Conservation (phyloP, 2,888 invertebrate genomes). For the Spilosoma lubricipeda region DNA sequence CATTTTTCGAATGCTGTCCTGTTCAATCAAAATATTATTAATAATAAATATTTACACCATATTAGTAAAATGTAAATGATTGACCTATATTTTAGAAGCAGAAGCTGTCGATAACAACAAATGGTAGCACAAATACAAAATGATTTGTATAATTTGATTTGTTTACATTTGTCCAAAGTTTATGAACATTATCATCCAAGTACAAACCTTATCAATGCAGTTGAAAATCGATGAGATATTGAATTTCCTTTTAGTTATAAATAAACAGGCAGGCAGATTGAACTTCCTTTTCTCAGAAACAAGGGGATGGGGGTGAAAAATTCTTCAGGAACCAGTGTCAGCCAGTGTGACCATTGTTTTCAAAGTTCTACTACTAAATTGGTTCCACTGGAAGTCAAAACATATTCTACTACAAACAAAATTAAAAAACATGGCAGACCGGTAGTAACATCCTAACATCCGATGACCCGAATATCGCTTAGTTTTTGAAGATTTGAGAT, state of each 20-base stretch:
- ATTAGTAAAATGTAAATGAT: background rate
- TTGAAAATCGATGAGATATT: slow-evolving; percentile 5
- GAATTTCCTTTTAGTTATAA: slow-evolving; percentile 7
- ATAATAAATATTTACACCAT: background rate
- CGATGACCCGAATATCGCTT: background rate
- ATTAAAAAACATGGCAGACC: background rate
- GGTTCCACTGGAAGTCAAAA: background rate
- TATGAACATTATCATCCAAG: background rate
- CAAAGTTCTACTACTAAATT: too few species aligned
- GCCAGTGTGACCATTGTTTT: background rate
- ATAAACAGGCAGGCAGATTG: slow-evolving; percentile 14
- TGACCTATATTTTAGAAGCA: background rate
- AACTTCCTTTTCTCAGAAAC: slow-evolving; percentile 20
- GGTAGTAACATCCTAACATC: background rate
- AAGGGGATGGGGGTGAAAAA: slow-evolving; percentile 12
- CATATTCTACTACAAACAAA: background rate
- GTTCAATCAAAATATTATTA: slow-evolving; percentile 6
- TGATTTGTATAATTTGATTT: background rate
- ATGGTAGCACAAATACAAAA: background rate
- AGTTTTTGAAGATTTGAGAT: background rate
- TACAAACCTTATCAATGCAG: slow-evolving; percentile 11
- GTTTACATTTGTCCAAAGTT: slow-evolving; percentile 1
- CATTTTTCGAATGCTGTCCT: slow-evolving; percentile 68
- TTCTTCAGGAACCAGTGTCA: slow-evolving; percentile 7
- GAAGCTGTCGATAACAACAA: background rate